Conservation (phyloP, 2,888 invertebrate species). For the Cenopis cana region DNA sequence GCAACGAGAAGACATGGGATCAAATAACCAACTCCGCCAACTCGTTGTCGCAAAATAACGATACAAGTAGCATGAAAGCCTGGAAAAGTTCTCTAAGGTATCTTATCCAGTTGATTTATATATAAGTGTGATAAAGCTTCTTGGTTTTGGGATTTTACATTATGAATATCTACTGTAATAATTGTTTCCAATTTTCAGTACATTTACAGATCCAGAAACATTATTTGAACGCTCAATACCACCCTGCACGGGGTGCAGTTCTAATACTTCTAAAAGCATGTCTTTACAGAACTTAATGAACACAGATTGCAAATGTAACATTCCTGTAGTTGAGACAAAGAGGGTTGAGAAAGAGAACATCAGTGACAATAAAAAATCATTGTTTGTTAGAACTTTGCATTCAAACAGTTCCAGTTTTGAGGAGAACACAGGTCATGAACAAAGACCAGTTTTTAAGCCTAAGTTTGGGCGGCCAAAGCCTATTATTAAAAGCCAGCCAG, state of each 20-base stretch:
- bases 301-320: conserved; percentile 64
- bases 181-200: conserved; percentile 56
- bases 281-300: conserved; percentile 53
- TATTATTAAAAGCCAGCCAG: conserved; percentile 42
- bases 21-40: conserved; percentile 57
- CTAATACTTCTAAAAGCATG: conserved; percentile 34
- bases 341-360: too few relatives aligned
- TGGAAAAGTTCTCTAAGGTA: conserved; percentile 70
- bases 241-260: conserved; percentile 59
- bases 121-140: not conserved
- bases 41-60: conserved; percentile 53
- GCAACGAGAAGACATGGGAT: conserved; percentile 53
- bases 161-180: not conserved
- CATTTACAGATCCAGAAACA: conserved; percentile 59
- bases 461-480: conserved; percentile 58
- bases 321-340: conserved; percentile 49
- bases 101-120: not conserved
- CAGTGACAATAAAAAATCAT: conserved; percentile 46
- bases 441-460: conserved; percentile 57
- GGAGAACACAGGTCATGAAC: conserved; percentile 54
- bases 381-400: conserved; percentile 53
- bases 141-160: not conserved
- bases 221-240: conserved; percentile 60
- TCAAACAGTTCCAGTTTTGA: conserved; percentile 59
- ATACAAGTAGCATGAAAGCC: conserved; percentile 54